Conservation (phyloP, 2,113 vertebrate genomes). For the Cololabis saira region DNA sequence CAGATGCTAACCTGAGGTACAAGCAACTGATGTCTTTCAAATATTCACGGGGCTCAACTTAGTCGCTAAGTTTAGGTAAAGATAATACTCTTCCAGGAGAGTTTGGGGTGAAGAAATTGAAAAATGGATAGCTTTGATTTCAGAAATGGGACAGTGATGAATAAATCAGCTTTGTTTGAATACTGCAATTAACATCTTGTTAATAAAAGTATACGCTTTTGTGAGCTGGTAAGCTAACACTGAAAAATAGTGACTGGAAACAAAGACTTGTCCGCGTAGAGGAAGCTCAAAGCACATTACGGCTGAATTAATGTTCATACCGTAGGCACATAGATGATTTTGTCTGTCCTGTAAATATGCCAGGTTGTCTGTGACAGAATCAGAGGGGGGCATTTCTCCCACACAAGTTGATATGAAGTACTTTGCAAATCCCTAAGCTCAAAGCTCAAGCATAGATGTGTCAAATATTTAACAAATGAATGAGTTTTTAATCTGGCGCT, state of each 20-base stretch:
- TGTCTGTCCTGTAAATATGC: conserved; percentile 69
- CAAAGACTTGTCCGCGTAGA: conserved; percentile 39
- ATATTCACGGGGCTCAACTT: conserved; percentile 30
- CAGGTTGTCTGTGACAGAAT: conserved; percentile 72
- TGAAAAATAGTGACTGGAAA: conserved; percentile 28
- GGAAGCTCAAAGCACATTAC: conserved; percentile 34
- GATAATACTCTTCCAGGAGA: too few relatives aligned
- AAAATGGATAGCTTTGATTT: conserved; percentile 5
- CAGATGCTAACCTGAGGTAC: conserved; percentile 47
- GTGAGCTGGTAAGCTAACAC: conserved; percentile 14
- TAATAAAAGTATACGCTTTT: conserved; percentile 21
- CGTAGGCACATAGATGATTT: conserved; percentile 42
- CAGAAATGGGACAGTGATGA: conserved; percentile 22
- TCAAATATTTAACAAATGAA: conserved; percentile 86
- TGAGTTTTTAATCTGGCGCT: conserved; percentile 83
- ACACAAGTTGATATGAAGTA: conserved; percentile 81
- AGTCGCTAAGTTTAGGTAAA: too few relatives aligned
- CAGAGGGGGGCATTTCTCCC: conserved; percentile 75
- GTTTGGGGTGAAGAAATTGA: too few relatives aligned
- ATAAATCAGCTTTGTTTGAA: conserved; percentile 39
- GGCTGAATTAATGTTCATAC: conserved; percentile 39
- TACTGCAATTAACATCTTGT: conserved; percentile 39
- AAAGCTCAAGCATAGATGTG: conserved; percentile 80
- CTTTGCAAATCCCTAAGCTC: conserved; percentile 70
- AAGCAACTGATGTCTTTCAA: conserved; percentile 41